Base-by-base conservation (phyloP, 2,797 vertebrate genomes). In the Eremophila alpestris region DNA sequence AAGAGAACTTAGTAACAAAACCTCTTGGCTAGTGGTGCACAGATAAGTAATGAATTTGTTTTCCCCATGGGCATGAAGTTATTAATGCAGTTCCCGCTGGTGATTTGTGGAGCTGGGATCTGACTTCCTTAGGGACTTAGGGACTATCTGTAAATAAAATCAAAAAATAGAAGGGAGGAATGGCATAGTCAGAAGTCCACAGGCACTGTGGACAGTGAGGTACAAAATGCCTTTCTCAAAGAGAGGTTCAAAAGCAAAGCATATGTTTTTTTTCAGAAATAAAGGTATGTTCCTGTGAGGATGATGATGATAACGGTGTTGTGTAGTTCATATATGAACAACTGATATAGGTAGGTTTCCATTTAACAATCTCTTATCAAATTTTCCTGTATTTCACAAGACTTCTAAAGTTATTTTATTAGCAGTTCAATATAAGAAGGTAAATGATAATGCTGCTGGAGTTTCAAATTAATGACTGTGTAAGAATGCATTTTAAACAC, bases 341-440 rank as follows among this genome's bases (percentile, higher is more conserved):
- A n/a, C 11, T 41, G 51, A 52, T 38, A 17, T 2, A 16, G 5
- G 3, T 59, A 30, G 9, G 18, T 73, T 62, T 54, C 41, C 81
- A 11, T 82, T 78, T 43, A 87, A 30, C 60, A 69, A 40, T 40
- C 29, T 73, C 1, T 81, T 88, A 9, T 54, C 3, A 38, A 23
- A 26, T 94, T 94, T 87, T 87, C 36, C 52, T 87, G 30, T 73
- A 58, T 92, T 97, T 94, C 15, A 17, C 51, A 74, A 77, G 54
- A 75, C 30, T 69, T 87, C 34, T 32, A 62, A 77, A 70, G 67
- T 79, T 43, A 23, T 75, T 95, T 64, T 45, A 21, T 76, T 87
- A 67, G 56, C 29, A 71, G 36, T 63, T 83, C 32, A 84, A 36
- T 82, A 11, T 56, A 52, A 92, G 11, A 59, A 73, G 77, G 46